Evolutionary conservation across 92 coral and sea anemone genomes (phyloP).

Genomic region (Phenganax stokvisi): DNA sequence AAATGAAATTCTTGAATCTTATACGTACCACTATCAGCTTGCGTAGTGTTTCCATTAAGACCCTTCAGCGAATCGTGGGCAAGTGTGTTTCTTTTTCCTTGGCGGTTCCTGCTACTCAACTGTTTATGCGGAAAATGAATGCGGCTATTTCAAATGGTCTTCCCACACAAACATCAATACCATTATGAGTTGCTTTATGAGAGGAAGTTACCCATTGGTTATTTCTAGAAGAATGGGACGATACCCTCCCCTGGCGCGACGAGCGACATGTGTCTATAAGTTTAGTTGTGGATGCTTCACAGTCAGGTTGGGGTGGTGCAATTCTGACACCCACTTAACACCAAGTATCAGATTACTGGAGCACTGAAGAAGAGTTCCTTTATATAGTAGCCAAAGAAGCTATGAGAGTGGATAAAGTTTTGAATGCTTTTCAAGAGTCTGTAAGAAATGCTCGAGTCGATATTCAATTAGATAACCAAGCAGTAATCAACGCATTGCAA

Average conservation of each 20-base stretch:
- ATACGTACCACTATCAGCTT: conserved; percentile 11
- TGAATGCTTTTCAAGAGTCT: background rate
- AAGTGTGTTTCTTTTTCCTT: conserved; percentile 44
- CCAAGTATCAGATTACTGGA: conserved; percentile 47
- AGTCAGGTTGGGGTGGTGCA: no score
- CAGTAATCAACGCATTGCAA: background rate
- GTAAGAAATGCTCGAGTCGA: background rate
- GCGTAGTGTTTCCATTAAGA: conserved; percentile 17
- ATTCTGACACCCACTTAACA: no score
- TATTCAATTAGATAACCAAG: background rate
- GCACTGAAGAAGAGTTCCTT: conserved; percentile 7
- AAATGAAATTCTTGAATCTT: conserved; percentile 36
- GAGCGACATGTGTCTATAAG: background rate
- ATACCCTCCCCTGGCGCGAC: conserved; percentile 33
- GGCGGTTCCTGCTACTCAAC: conserved; percentile 39
- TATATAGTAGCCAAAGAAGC: conserved; percentile 50
- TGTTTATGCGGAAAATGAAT: conserved; percentile 46
- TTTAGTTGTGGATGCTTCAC: no score
- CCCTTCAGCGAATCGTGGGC: conserved; percentile 36
- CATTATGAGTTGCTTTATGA: background rate
- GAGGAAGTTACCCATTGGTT: conserved; percentile 48
- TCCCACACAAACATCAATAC: no score
- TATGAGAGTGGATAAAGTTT: conserved; percentile 25
- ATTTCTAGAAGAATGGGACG: conserved; percentile 32
- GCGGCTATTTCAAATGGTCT: conserved; percentile 35